Base-by-base conservation (phyloP, 1,140 invertebrate species). In the Philaenus spumarius region DNA sequence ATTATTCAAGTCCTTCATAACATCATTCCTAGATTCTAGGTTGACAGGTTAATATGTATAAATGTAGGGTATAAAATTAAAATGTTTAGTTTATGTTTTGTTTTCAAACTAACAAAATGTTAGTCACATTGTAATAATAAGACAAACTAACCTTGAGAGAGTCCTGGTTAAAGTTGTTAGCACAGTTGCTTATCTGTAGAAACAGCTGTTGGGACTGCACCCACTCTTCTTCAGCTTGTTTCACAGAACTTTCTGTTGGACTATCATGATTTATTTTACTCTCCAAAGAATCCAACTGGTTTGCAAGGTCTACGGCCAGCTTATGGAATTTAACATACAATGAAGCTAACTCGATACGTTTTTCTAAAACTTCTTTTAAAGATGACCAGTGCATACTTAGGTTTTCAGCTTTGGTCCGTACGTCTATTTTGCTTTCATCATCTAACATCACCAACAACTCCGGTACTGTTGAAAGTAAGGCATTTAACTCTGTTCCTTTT, bases 251-350 rank as follows among this genome's bases (percentile, higher is more conserved):
- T 17, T 26, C 20, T 23, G 55, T 30, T 14, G 42, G 24, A 15
- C 6, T 11, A 22, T 30, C 19, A 6, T 3, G 12, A 15, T 51
- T 74, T 37, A 85, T 66, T 58, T 80, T 71, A 51, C 69, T 62
- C 65, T 90, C 84, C 23, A 91, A 66, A 55, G 75, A 74, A 67
- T 89, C 82, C 65, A 89, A 75, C 67, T 86, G 82, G 57, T 75
- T 79, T 48, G 78, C 77, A 24, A 90, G 74, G 66, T 83, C 78
- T 40, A 82, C 79, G 30, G 84, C 82, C 22, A 82, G 76, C 66
- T 82, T 78, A 63, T 89, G 86, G 72, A 91, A 90, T 60, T 87
- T 81, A 30, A 87, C 80, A 64, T 90, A 89, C 53, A 48, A 22
- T 6, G 42, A 20, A 42, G 53, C 77, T 9, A 83, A 65, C 58